Evolutionary conservation across 2,113 vertebrate genomes (phyloP).

Genomic region (Pelusios castaneus): DNA sequence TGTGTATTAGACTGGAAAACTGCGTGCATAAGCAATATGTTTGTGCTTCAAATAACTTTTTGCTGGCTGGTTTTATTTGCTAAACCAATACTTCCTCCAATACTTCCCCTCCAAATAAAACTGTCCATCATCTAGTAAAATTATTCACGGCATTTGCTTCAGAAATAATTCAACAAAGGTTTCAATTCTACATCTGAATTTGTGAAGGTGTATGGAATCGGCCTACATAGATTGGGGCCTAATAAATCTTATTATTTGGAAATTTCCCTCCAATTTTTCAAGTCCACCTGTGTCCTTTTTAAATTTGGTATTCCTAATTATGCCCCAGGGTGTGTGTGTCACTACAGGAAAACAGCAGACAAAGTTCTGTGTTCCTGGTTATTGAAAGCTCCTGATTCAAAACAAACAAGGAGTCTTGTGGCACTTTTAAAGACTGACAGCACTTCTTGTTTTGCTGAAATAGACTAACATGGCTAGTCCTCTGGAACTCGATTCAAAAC

Average conservation of each 20-base stretch:
- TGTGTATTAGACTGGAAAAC: slow-evolving; percentile 43
- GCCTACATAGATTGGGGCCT: background rate
- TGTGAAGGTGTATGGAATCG: background rate
- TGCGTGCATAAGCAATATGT: slow-evolving; percentile 51
- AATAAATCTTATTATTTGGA: background rate
- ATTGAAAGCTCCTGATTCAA: background rate
- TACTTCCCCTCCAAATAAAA: slow-evolving; percentile 7
- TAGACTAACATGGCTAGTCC: no score
- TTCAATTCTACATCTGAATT: background rate
- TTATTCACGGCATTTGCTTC: background rate
- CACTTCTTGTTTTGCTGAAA: no score
- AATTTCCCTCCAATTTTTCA: background rate
- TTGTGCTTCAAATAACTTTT: background rate
- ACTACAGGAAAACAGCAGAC: background rate
- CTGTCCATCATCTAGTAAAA: background rate
- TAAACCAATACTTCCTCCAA: slow-evolving; percentile 9
- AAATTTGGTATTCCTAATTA: background rate
- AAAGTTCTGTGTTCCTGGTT: background rate
- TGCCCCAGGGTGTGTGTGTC: background rate
- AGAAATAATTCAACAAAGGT: background rate
- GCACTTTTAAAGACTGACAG: no score
- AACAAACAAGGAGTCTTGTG: background rate
- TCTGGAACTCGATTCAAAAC: background rate
- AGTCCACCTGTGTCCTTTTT: rapidly evolving
- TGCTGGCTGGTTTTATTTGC: background rate